Base-by-base conservation (phyloP, 2,113 vertebrate genomes). In the Embiotoca jacksoni region DNA sequence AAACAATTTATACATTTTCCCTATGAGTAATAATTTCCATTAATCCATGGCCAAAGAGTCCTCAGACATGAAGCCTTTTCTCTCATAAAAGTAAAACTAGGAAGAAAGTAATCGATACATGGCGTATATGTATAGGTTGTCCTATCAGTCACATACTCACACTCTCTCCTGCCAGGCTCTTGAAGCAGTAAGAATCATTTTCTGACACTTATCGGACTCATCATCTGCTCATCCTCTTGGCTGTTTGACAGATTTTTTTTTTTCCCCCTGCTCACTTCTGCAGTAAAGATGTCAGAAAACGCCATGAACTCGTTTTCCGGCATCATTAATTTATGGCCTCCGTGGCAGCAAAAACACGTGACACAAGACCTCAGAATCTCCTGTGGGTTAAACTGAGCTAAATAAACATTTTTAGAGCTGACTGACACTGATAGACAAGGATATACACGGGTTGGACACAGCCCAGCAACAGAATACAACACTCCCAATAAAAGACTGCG, bases 61-160 rank as follows among this genome's bases (percentile, higher is more conserved):
- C 15, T 53, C 1, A 3, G 23, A 41, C 50, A 35, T 11, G 46
- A 58, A 78, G 35, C 16, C 8, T 54, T 46, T 69, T 56, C 59
- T 30, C 0, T 52, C 49, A 23, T 16, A 52, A 52, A 52, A 23
- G 31, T 41, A 64, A 63, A 74, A 10, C 30, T 60, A 53, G 62
- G 67, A 80, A 60, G 37, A 73, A 37, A 15, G 14, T 80, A 66
- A 74, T 31, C 6, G 56, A 39, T 62, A 41, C 73, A 56, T 74
- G 50, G 70, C 63, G 62, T 33, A 80, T 68, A 16, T 74, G 23
- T 68, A 41, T 39, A 68, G 39, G 53, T 80, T 39, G 10, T 61
- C 49, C 39, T 35, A 73, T 67, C 39, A 55, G 35, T 67, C 63
- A 55, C 50, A 69, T 35, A 44, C n/a, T 62, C 39, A 13, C 23